These are phyloP conservation scores for Arremon brunneinucha DNA, from an alignment of 2,797 vertebrate species.

Conservation along the genomic window DNA sequence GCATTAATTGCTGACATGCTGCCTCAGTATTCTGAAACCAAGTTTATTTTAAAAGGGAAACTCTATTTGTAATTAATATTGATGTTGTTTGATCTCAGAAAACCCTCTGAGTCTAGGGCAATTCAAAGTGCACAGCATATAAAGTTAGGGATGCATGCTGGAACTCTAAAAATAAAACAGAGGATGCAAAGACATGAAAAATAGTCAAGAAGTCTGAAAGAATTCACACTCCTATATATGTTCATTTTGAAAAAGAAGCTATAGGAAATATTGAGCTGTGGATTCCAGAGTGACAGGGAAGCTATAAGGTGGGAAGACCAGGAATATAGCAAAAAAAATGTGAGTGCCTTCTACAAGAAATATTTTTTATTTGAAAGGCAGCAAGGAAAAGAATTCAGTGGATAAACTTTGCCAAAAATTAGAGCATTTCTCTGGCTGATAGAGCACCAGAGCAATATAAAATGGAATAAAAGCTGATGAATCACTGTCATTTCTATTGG, in stretches of 20 bases:
- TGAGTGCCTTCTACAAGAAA: not conserved
- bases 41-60: constrained; percentile 4
- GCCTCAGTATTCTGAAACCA: constrained; percentile 7
- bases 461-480: constrained; percentile 65
- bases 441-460: constrained; percentile 61
- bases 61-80: constrained; percentile 42
- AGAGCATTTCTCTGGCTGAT: constrained; percentile 50
- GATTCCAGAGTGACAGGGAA: not conserved
- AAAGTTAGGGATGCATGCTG: not conserved
- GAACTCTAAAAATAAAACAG: constrained; percentile 7
- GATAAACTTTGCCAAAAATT: constrained; percentile 56
- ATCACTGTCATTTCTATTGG: constrained; percentile 69
- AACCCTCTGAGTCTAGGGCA: constrained; percentile 22
- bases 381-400: constrained; percentile 8
- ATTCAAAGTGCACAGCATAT: not conserved
- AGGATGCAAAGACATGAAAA: not conserved
- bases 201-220: not conserved
- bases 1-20: not conserved
- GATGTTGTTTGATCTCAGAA: constrained; percentile 32
- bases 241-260: not conserved
- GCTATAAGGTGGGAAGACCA: constrained; percentile 6
- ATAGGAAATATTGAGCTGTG: not conserved
- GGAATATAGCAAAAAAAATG: constrained; percentile 23
- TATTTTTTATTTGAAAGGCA: constrained; percentile 44
- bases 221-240: not conserved